Evolutionary conservation across 2,797 vertebrate genomes (phyloP).

Genomic region (Phrynocephalus guinanensis): DNA sequence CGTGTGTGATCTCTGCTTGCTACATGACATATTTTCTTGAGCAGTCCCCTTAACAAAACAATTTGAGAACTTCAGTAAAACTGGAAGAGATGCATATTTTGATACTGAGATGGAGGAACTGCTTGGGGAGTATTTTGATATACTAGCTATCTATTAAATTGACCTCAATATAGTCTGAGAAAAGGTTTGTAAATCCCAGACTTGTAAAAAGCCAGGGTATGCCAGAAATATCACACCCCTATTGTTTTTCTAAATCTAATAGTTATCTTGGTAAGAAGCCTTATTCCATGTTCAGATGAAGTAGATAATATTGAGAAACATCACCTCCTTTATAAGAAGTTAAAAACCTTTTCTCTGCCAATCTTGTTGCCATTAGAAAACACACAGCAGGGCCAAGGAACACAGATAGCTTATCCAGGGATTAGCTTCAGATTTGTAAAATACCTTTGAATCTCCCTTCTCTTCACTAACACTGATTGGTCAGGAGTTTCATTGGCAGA

Average conservation of each 20-base stretch:
- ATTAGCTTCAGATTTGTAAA: not conserved
- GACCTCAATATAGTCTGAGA: not conserved
- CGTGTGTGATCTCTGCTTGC: not conserved
- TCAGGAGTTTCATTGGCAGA: too few relatives aligned
- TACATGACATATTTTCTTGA: not conserved
- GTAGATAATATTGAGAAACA: not conserved
- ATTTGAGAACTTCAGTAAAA: not conserved
- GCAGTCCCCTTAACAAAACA: not conserved
- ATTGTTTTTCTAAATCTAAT: not conserved
- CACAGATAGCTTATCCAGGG: not conserved
- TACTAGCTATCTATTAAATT: not conserved
- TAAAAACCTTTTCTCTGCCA: not conserved
- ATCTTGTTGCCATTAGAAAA: not conserved
- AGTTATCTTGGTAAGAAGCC: not conserved
- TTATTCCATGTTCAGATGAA: not conserved
- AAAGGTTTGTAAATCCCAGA: not conserved
- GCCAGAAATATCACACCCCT: not conserved
- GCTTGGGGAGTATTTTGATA: not conserved
- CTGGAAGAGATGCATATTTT: not conserved
- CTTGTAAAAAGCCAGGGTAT: not conserved
- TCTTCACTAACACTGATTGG: too few relatives aligned
- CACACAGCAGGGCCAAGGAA: not conserved
- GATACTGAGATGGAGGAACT: not conserved
- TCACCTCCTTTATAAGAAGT: not conserved
- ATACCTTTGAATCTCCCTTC: not conserved